Evolutionary conservation across 2,797 vertebrate species (phyloP), one percentile per base, ranked within the genome.

Genomic region (Pangasius larnaudii): DNA sequence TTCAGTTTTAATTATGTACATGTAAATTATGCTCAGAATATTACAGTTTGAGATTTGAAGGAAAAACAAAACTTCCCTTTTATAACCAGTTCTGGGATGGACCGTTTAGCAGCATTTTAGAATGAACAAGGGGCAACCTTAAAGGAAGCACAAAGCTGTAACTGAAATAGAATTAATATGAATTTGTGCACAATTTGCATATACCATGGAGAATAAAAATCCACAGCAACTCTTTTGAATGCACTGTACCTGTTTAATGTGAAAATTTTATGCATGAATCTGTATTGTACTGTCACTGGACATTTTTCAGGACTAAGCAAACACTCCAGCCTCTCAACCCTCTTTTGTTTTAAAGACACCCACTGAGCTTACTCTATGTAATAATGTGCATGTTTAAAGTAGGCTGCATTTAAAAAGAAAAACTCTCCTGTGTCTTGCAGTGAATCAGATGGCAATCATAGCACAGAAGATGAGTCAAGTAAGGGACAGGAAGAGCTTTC

Each of bases 401-500:
- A 46, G 51, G 19, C 33, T 78, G 61, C 24, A 85, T 65, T 33
- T 39, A n/a, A 39, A 19, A 82, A 61, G 33, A 56, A 58, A 65
- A 10, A 22, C 30, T 49, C 46, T 77, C 4, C 46, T n/a, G 0
- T 84, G 39, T 93, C 89, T 81, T 75, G 0, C 84, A 97, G 97
- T 30, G 97, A 97, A 91, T 97, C 97, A 19, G 97, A 97, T 81
- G 97, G 97, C 79, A 97, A 97, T 90, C 97, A 96, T 87, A 97
- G 97, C 94, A 97, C 91, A 83, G 98, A 99, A 94, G 98, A 99
- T 85, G 98, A 99, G 94, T 99, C 98, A 83, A 99, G 98, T 94
- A 99, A 99, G 93, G 98, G 98, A 53, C 97, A 99, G 86, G 98
- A 99, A 87, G 98, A 99, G 94, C 89, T 99, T 90, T 99, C 98